Evolutionary conservation across 2,797 vertebrate genomes (phyloP), one percentile per base, ranked within the genome.

Genomic region (Lindbergichthys nudifrons): DNA sequence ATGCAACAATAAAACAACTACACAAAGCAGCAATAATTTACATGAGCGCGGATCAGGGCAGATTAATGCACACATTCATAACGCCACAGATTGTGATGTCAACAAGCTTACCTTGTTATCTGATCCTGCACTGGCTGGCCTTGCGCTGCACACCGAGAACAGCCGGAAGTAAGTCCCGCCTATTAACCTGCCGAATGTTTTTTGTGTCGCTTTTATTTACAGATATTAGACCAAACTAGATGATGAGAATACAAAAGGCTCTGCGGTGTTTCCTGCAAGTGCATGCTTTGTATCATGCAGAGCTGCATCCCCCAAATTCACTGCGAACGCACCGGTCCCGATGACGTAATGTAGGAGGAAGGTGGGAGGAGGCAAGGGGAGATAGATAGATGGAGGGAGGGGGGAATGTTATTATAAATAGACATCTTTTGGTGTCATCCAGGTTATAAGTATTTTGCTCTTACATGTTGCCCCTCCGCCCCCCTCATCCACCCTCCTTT

Each of bases 141-240:
- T 30, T 0, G 42, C 64, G 67, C 82, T 77, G 85, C 75, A 36
- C 83, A 19, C 45, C 10, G 43, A 79, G 73, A 90, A 85, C 85
- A 86, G 62, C 61, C 73, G 50, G 77, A 41, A 82, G 80, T 88
- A 91, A 90, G 92, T 90, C 89, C 91, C 88, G 91, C 91, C 92
- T 87, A n/a, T 54, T 9, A 53, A 58, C 42, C 70, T 13, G 74
- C 48, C 36, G 56, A 14, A 18, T 16, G 14, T 41, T 14, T 2
- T n/a, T 14, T 21, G 8, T 26, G 15, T 10, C 8, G 19, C 0
- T 59, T 42, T 64, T 70, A 64, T 36, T 56, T 52, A 15, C 58
- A 45, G 32, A 6, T 23, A 3, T 5, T 1, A 5, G 62, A 50
- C 4, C 43, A 15, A 50, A 23, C 12, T 3, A 18, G 74, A 53